Base-by-base conservation (phyloP, 2,888 invertebrate species). In the Eupithecia exiguata region DNA sequence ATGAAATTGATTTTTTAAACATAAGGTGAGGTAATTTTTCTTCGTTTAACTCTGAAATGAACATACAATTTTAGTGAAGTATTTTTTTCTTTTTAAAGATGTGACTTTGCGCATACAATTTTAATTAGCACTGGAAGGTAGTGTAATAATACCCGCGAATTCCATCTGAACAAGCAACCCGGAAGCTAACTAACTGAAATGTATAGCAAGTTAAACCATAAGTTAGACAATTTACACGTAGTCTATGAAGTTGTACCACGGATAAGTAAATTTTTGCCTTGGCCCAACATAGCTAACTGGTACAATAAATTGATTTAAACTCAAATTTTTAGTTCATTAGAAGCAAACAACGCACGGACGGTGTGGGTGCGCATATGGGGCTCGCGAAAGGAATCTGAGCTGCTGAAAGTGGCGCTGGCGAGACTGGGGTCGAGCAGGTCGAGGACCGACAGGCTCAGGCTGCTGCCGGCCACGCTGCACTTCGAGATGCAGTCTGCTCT, bases 1-100 rank as follows among this genome's bases (percentile, higher is more conserved):
- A 96, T 85, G 96, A 96, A 81, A 94, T 96, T 82, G 95, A 96
- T 94, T 93, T 97, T 81, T 92, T 96, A 82, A 96, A 96, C 84
- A 95, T 96, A 84, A 96, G 96, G 96, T 96, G 92, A 95, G 95
- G 14, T 12, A 71, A 77, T 72, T 72, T 77, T 74, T 25, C 38
- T 43, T 18, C 14, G 5, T 3, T 21, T 53, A 14, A 10, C 3
- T 9, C 4, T 21, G 12, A 58, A 58, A 53, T 21, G 1, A 21
- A 21, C 10, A 21, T 21, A 10, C 4, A 53, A 53, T 53, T 21
- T 53, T 21, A 12, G 10, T 10, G n/a, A 49, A 49, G 12, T 21
- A 2, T 4, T 12, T 21, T 21, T n/a, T 58, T 58, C 25, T 25
- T 14, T 49, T 53, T 5, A n/a, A 10, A 53, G 10, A 53, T 21